These are phyloP conservation scores for Anableps anableps DNA, from an alignment of 2,797 vertebrate species.

Conservation along the genomic window DNA sequence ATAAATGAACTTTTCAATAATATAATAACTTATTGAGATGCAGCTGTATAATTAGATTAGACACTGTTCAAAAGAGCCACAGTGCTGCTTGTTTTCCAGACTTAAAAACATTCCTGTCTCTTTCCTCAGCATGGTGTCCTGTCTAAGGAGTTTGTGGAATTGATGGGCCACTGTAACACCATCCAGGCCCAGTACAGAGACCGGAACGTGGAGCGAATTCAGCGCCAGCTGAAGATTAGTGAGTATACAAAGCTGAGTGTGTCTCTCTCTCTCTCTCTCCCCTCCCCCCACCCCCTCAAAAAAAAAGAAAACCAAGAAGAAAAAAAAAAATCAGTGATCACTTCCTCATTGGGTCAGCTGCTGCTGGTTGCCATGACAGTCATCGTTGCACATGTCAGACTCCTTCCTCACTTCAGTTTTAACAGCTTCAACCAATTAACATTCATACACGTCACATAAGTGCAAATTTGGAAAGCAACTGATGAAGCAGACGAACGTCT, in stretches of 20 bases:
- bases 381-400: not conserved
- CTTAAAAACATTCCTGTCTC: not conserved
- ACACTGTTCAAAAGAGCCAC: not conserved
- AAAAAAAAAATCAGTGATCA: not conserved
- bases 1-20: not conserved
- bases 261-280: not conserved
- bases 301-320: too few relatives aligned
- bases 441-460: not conserved
- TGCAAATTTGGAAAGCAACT: not conserved
- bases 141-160: slow-evolving; percentile 88
- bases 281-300: too few relatives aligned
- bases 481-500: not conserved
- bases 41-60: not conserved
- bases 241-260: slow-evolving; percentile 46
- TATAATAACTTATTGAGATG: not conserved
- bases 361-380: not conserved
- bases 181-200: slow-evolving; percentile 89
- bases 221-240: slow-evolving; percentile 92
- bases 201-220: slow-evolving; percentile 89
- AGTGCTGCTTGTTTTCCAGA: not conserved
- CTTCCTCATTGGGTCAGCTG: not conserved
- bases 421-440: not conserved
- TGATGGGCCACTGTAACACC: slow-evolving; percentile 87
- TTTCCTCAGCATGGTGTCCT: slow-evolving; percentile 84
- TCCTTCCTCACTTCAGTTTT: not conserved